phyloP scores from a whole-genome alignment of 2,888 invertebrate genomes.

The Stenchaetothrips biformis region DNA sequence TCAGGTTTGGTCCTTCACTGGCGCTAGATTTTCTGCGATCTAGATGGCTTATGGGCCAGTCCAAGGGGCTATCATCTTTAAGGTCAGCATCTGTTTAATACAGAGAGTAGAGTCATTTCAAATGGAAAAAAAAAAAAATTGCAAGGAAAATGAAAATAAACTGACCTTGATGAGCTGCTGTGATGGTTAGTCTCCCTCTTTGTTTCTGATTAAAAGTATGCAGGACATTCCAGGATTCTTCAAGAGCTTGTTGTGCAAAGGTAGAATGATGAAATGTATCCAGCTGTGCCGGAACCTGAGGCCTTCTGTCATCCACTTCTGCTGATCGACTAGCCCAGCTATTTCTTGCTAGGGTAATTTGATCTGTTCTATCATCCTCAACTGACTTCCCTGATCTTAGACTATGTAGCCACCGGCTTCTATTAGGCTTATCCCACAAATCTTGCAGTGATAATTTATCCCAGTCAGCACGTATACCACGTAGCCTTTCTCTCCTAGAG shows the following conservation, averaged over 20 bases:
- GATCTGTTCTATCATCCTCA: constrained; percentile 2
- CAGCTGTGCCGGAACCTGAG: not conserved
- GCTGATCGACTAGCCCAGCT: constrained; percentile 7
- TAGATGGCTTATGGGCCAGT: not conserved
- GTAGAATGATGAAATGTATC: not conserved
- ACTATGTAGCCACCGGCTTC: not conserved
- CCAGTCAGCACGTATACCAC: constrained; percentile 4
- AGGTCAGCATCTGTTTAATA: not conserved
- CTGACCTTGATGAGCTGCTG: constrained; percentile 30
- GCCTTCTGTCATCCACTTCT: constrained; percentile 19
- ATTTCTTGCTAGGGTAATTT: not conserved
- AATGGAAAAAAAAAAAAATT: too few species aligned
- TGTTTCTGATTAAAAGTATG: constrained; percentile 41
- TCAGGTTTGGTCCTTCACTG: not conserved
- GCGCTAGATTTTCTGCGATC: not conserved
- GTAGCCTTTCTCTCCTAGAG: not conserved
- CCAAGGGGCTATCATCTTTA: constrained; percentile 25
- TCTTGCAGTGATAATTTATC: constrained; percentile 6
- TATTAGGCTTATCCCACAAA: constrained; percentile 16
- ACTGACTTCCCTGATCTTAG: not conserved
- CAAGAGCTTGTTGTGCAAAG: constrained; percentile 35
- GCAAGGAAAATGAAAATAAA: not conserved
- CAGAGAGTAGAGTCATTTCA: not conserved
- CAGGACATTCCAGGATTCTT: constrained; percentile 43
- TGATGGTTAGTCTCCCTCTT: constrained; percentile 40